phyloP scores from a whole-genome alignment of 1,140 invertebrate species.

The Argopecten irradians region DNA sequence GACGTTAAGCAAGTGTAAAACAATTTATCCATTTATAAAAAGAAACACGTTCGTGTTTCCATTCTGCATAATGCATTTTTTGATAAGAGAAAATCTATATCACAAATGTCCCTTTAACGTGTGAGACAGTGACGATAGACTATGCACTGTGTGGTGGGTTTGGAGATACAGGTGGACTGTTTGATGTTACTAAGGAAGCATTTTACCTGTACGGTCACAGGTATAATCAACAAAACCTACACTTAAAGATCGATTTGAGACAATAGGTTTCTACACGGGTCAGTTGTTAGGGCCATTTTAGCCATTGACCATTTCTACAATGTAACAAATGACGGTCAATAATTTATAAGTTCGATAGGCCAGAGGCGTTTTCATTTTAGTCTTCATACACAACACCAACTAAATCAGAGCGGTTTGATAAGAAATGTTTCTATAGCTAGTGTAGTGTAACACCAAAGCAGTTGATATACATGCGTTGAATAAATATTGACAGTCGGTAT shows the following conservation, averaged over 20 bases:
- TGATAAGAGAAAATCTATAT: too few species aligned
- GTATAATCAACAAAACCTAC: not conserved
- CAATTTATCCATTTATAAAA: too few species aligned
- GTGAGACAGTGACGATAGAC: not conserved
- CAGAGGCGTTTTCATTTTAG: not conserved
- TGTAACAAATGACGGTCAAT: not conserved
- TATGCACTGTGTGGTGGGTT: not conserved
- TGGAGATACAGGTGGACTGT: not conserved
- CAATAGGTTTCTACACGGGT: not conserved
- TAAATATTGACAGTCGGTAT: constrained; percentile 16
- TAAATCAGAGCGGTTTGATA: not conserved
- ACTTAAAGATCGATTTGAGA: not conserved
- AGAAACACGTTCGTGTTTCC: too few species aligned
- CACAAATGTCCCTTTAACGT: not conserved
- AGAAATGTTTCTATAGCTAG: not conserved
- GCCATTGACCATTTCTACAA: not conserved
- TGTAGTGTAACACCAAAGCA: not conserved
- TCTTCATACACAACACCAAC: not conserved
- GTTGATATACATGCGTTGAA: not conserved
- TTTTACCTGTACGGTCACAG: not conserved
- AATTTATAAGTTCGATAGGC: not conserved
- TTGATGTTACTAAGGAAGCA: constrained; percentile 10
- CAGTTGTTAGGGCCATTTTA: not conserved
- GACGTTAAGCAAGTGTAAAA: too few species aligned
- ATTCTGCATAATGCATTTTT: too few species aligned